These are phyloP conservation scores for Tonatia bakeri DNA, from an alignment of 2,113 vertebrate genomes.

Conservation along the genomic window DNA sequence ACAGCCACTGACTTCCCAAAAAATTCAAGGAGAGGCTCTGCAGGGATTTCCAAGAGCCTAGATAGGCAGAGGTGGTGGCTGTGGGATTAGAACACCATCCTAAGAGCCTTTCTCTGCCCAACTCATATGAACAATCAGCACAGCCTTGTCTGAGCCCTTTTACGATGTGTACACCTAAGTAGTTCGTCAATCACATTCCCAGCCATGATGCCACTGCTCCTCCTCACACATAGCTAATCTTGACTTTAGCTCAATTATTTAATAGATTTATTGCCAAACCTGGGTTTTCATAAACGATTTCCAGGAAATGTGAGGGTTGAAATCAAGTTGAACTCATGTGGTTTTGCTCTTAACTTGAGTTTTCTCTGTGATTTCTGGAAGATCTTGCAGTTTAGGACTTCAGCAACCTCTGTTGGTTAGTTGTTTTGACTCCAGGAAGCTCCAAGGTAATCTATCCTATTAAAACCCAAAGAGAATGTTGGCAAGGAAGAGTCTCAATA, in stretches of 20 bases:
- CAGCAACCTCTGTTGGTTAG: neutral
- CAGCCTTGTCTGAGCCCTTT: accelerated
- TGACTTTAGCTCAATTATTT: neutral
- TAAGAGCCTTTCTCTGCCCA: neutral
- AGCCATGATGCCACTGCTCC: neutral
- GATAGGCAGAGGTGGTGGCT: neutral
- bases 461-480: constrained; percentile 19
- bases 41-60: neutral
- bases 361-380: constrained; percentile 48
- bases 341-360: neutral
- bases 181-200: neutral
- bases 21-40: neutral
- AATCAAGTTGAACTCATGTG: neutral
- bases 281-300: constrained; percentile 19
- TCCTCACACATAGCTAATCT: neutral
- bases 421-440: constrained; percentile 25
- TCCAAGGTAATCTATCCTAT: constrained; percentile 31
- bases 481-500: neutral
- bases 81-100: neutral
- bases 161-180: neutral
- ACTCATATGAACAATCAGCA: accelerated
- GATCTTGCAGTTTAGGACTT: neutral
- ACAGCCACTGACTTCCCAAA: neutral
- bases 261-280: neutral
- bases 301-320: constrained; percentile 40